Base-by-base conservation (phyloP, 2,113 vertebrate species). In the Phoxinus phoxinus region DNA sequence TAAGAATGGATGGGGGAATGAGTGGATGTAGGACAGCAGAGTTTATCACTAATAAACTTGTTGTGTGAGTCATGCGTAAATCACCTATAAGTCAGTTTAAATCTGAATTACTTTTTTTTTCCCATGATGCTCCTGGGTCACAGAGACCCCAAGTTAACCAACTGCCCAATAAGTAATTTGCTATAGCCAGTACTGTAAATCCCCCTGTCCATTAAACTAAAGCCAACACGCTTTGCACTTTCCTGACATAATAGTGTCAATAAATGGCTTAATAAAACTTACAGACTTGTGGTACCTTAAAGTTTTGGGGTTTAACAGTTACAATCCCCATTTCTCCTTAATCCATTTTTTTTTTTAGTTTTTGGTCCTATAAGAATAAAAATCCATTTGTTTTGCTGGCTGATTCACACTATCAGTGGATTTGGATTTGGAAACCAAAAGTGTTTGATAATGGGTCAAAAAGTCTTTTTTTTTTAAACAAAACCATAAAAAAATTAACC, bases 71-170 rank as follows among this genome's bases (percentile, higher is more conserved):
- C 81, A 86, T 25, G 3, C 59, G 72, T 41, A 61, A 84, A 86
- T 86, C 41, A 84, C 76, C 21, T 77, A 41, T 41, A 30, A 35
- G 61, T 84, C 37, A 58, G 81, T 51, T 58, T 30, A 27, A 82
- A 85, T 77, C 72, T 87, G 85, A 89, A 30, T 88, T 81, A 86
- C 81, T 81, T 81, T n/a, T 58, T 84, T n/a, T 85, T 84, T 41
- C 32, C 63, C 63, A 78, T 83, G 61, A 58, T 81, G 83, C 23
- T 48, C 19, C 21, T 75, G 74, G 88, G 83, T 85, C 86, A 85
- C 72, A 48, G 56, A 79, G 71, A 85, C 82, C 81, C 74, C 13
- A 51, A 35, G n/a, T 53, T 65, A 56, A 17, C 76, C 30, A 65
- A 81, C 2, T 48, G 35, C 11, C 3, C 3, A 37, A 53, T 35